Percentiles rank a stretch among this genome's conserved stretches.
Conservation (phyloP, 2,113 vertebrate genomes). For the Corvus cornix region DNA sequence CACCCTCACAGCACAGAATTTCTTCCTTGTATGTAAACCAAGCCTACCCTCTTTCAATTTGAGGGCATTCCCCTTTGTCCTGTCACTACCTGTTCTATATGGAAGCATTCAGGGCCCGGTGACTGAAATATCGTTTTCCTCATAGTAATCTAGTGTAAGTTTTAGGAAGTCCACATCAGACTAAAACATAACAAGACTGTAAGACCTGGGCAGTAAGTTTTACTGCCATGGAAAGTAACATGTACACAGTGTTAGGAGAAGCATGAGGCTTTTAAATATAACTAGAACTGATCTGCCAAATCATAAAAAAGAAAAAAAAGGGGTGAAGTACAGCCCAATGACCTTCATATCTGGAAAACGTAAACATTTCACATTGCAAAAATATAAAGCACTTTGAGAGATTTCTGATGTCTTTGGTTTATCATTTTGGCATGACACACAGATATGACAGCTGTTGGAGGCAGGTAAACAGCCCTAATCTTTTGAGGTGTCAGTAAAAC, state of each 20-base stretch:
- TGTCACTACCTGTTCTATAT: neutral
- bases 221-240: neutral
- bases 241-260: neutral
- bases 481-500: neutral
- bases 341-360: neutral
- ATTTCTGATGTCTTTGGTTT: neutral
- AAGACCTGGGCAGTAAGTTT: neutral
- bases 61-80: neutral
- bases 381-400: neutral
- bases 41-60: neutral
- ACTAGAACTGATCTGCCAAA: neutral
- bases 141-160: neutral
- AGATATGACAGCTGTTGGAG: neutral
- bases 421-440: neutral
- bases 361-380: neutral
- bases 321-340: neutral
- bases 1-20: neutral
- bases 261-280: neutral
- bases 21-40: neutral
- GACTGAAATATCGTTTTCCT: neutral
- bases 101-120: rapidly evolving
- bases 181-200: neutral
- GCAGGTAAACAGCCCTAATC: neutral
- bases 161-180: neutral
- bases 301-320: neutral